Conservation (phyloP, 2,113 vertebrate species). For the Rhombomys opimus region DNA sequence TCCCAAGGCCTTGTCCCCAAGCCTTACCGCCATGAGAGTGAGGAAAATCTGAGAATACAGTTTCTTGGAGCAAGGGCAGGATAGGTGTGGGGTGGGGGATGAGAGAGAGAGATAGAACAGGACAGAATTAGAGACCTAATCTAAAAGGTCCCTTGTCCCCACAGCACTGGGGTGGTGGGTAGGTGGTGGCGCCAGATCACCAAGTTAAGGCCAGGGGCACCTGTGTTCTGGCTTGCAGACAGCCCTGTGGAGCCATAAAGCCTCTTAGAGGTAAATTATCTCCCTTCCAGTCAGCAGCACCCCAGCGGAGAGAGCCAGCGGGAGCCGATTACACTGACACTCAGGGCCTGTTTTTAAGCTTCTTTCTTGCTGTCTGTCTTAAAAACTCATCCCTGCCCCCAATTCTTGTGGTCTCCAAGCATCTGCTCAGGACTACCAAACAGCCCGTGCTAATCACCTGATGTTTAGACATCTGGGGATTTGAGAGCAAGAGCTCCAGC, state of each 20-base stretch:
- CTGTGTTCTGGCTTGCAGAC: neutral
- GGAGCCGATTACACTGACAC: constrained; percentile 56
- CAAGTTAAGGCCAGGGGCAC: neutral
- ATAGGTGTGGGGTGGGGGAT: neutral
- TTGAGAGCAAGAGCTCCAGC: neutral
- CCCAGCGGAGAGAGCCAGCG: constrained; percentile 24
- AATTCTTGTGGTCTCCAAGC: neutral
- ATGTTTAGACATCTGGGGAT: neutral
- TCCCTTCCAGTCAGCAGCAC: constrained; percentile 42
- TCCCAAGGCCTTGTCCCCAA: neutral
- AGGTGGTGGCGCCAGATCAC: neutral
- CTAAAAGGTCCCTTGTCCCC: neutral
- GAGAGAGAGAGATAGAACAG: neutral
- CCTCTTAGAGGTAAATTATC: constrained; percentile 72
- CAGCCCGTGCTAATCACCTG: neutral
- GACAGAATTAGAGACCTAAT: neutral
- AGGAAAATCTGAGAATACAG: neutral
- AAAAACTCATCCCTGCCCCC: constrained; percentile 17
- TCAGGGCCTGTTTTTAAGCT: constrained; percentile 11
- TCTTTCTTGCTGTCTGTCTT: constrained; percentile 41
- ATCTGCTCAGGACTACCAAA: neutral
- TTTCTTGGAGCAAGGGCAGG: neutral
- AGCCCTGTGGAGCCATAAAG: constrained; percentile 12
- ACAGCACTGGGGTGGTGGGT: neutral
- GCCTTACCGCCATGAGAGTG: neutral